These are phyloP conservation scores for Cabera pusaria DNA, from an alignment of 2,888 invertebrate species.

Conservation along the genomic window DNA sequence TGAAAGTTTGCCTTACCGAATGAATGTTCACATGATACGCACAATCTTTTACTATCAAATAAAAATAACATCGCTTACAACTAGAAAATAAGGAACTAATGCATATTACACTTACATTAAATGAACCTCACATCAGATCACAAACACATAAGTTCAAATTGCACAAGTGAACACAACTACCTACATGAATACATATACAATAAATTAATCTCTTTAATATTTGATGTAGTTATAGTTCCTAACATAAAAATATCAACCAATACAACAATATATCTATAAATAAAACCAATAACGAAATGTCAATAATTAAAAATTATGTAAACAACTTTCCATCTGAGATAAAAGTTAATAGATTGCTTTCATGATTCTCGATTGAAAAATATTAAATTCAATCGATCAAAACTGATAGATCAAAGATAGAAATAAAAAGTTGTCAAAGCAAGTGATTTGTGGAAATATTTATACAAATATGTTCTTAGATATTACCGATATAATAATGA, in stretches of 20 bases:
- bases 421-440: slow-evolving; percentile 11
- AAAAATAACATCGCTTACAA: slow-evolving; percentile 59
- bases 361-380: no score
- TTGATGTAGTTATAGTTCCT: slow-evolving; percentile 59
- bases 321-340: slow-evolving; percentile 63
- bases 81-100: slow-evolving; percentile 81
- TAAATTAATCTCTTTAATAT: slow-evolving; percentile 78
- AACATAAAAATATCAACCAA: slow-evolving; percentile 78
- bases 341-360: slow-evolving; percentile 39
- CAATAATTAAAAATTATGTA: slow-evolving; percentile 61
- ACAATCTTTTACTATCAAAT: slow-evolving; percentile 49
- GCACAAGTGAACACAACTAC: slow-evolving; percentile 74
- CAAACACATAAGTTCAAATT: slow-evolving; percentile 75
- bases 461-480: slow-evolving; percentile 12
- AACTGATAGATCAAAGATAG: slow-evolving; percentile 7
- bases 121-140: slow-evolving; percentile 79
- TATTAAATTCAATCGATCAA: slow-evolving; percentile 12
- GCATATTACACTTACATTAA: slow-evolving; percentile 73
- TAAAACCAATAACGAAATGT: slow-evolving; percentile 72
- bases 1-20: slow-evolving; percentile 39
- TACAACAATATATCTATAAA: slow-evolving; percentile 68
- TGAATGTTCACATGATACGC: slow-evolving; percentile 39
- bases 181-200: slow-evolving; percentile 63
- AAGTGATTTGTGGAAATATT: slow-evolving; percentile 11
- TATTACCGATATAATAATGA: slow-evolving; percentile 39